Percentiles rank a stretch among this genome's conserved stretches.
phyloP scores from a whole-genome alignment of 1,140 invertebrate species.

The Hetaerina americana region DNA sequence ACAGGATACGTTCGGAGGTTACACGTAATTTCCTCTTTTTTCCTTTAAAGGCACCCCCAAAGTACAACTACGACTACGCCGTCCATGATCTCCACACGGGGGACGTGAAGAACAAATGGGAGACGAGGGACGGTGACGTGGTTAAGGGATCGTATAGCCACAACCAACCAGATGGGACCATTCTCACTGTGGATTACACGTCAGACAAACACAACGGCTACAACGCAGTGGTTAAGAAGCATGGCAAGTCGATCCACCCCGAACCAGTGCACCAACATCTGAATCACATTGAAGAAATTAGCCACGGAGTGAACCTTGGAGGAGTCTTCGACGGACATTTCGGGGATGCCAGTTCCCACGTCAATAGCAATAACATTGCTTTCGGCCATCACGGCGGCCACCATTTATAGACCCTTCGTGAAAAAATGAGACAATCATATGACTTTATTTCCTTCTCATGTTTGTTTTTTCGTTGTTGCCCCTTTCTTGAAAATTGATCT shows the following conservation, averaged over 20 bases:
- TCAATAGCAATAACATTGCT: background rate
- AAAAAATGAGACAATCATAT: no score
- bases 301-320: background rate
- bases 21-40: no score
- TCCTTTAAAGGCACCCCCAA: slow-evolving; percentile 27
- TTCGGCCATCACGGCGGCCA: background rate
- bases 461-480: no score
- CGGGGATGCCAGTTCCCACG: background rate
- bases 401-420: background rate
- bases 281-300: no score
- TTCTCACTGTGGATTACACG: slow-evolving; percentile 16
- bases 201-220: slow-evolving; percentile 19
- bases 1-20: no score
- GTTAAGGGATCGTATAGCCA: slow-evolving; percentile 30
- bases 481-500: no score
- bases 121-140: slow-evolving; percentile 41
- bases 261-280: slow-evolving; percentile 4
- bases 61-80: slow-evolving; percentile 53
- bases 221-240: slow-evolving; percentile 24
- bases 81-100: slow-evolving; percentile 51
- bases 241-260: slow-evolving; percentile 29
- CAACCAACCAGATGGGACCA: slow-evolving; percentile 19
- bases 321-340: background rate
- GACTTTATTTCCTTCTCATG: no score
- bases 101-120: slow-evolving; percentile 47